Percentiles rank a stretch among this genome's conserved stretches.
phyloP scores from a whole-genome alignment of 2,888 invertebrate genomes.

The Neuroscelio doddi region DNA sequence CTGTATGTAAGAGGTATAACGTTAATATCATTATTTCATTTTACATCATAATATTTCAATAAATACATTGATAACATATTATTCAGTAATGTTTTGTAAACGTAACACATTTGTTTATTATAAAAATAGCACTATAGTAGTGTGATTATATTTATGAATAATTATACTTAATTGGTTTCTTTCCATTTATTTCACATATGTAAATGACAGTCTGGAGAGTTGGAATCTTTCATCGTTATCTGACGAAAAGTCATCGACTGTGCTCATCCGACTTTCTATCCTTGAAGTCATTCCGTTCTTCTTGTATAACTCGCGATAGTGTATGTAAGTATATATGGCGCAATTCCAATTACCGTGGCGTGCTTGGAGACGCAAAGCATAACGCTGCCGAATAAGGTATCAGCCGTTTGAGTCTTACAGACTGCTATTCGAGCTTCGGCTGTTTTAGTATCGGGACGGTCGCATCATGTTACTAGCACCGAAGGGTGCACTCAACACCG shows the following conservation, averaged over 20 bases:
- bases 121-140: no score
- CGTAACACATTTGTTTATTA: no score
- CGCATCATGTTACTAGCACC: conserved; percentile 44
- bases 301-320: conserved; percentile 11
- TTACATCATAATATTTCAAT: no score
- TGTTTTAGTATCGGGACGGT: conserved; percentile 35
- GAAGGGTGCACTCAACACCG: conserved; percentile 42
- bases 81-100: no score
- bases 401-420: conserved; percentile 18
- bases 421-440: conserved; percentile 18
- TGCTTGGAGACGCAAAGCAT: conserved; percentile 31
- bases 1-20: no score
- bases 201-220: conserved; percentile 7
- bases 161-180: no score
- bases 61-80: no score
- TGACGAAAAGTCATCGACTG: conserved; percentile 16
- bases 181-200: conserved; percentile 11
- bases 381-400: conserved; percentile 47
- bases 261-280: not conserved
- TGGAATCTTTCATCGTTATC: conserved; percentile 30
- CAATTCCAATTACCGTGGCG: conserved; percentile 41
- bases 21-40: no score
- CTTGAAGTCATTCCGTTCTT: conserved; percentile 1
- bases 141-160: no score
- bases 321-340: conserved; percentile 23